phyloP scores from a whole-genome alignment of 2,113 vertebrate genomes.

The Sterna hirundo region DNA sequence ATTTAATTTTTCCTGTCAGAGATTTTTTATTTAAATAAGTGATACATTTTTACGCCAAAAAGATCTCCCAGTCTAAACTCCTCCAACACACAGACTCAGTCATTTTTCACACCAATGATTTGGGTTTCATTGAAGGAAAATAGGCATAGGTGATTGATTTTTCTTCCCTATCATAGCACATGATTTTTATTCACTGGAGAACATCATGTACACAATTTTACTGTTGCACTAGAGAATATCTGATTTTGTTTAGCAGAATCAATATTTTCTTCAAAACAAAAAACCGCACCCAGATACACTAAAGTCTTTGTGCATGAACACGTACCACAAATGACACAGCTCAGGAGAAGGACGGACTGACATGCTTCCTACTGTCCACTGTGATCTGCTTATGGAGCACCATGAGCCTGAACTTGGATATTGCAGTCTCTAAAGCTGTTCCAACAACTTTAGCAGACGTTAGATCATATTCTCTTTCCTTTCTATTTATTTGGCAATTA shows the following conservation, averaged over 20 bases:
- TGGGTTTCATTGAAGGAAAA: not conserved
- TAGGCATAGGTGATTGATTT: constrained; percentile 28
- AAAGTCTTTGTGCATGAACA: not conserved
- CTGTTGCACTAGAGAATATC: not conserved
- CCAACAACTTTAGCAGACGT: too few species aligned
- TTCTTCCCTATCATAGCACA: not conserved
- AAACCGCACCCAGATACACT: not conserved
- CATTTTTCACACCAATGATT: constrained; percentile 1
- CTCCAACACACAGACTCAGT: not conserved
- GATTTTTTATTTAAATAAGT: not conserved
- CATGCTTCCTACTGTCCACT: not conserved
- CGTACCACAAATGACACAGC: not conserved
- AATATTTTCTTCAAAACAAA: not conserved
- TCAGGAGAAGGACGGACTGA: not conserved
- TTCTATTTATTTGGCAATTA: not conserved
- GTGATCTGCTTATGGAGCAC: not conserved
- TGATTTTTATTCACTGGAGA: constrained; percentile 5
- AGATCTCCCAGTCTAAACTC: not conserved
- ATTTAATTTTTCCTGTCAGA: not conserved
- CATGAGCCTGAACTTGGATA: not conserved
- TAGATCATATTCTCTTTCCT: not conserved
- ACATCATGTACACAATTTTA: not conserved
- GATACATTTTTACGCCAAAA: not conserved
- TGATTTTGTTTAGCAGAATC: not conserved
- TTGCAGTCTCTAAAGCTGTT: not conserved